phyloP scores from a whole-genome alignment of 2,888 invertebrate genomes.

The Lottia scabra region DNA sequence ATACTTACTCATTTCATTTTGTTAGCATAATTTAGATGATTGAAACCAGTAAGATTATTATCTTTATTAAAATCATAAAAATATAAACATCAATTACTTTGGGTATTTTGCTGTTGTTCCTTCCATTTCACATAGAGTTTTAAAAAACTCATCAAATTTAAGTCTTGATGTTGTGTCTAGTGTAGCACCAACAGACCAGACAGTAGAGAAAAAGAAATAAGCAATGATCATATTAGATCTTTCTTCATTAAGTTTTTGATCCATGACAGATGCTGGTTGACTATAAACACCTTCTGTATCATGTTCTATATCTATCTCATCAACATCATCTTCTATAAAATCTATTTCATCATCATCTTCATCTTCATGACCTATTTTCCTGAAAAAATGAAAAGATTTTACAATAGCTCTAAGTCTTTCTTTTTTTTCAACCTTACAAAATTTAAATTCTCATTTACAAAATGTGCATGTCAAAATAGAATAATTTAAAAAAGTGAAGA shows the following conservation, averaged over 20 bases:
- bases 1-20: too few relatives aligned
- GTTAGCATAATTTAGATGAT: too few relatives aligned
- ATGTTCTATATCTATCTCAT: constrained; percentile 40
- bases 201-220: constrained; percentile 66
- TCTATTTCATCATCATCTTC: constrained; percentile 61
- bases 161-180: constrained; percentile 62
- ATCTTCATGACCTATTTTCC: constrained; percentile 58
- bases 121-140: constrained; percentile 63
- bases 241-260: constrained; percentile 64
- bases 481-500: too few relatives aligned
- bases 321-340: constrained; percentile 50
- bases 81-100: constrained; percentile 42
- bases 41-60: too few relatives aligned
- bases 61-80: too few relatives aligned
- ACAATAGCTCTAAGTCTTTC: too few relatives aligned
- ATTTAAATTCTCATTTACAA: too few relatives aligned
- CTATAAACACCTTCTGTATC: constrained; percentile 27
- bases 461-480: too few relatives aligned
- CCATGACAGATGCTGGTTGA: constrained; percentile 42
- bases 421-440: too few relatives aligned
- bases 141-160: constrained; percentile 68
- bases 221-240: constrained; percentile 63
- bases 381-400: constrained; percentile 23
- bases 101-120: constrained; percentile 62
- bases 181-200: constrained; percentile 67